Conservation (phyloP, 2,888 invertebrate species). For the Leptinotarsa juncta region DNA sequence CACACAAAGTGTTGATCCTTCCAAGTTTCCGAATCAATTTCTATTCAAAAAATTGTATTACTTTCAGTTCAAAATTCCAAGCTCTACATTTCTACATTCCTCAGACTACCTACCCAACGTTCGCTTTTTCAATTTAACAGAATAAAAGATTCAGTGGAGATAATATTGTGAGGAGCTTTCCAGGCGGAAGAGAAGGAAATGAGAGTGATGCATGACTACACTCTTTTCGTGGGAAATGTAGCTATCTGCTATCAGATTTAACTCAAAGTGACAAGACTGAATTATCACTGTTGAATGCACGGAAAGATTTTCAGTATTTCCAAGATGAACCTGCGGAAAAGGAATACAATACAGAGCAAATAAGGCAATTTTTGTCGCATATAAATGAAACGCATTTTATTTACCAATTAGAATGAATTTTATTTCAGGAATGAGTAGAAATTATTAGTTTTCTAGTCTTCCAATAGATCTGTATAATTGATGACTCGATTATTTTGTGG, state of each 20-base stretch:
- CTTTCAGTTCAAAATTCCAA: not conserved
- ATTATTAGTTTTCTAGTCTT: no score
- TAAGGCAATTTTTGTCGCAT: not conserved
- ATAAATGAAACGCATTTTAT: no score
- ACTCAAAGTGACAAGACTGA: conserved; percentile 19
- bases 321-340: not conserved
- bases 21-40: no score
- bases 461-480: no score
- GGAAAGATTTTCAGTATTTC: not conserved
- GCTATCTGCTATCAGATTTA: conserved; percentile 18
- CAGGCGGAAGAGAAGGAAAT: conserved; percentile 20
- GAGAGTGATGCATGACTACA: conserved; percentile 20
- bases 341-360: not conserved
- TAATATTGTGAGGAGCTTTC: conserved; percentile 16
- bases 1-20: no score
- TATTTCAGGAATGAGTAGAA: no score
- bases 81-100: not conserved
- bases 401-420: no score
- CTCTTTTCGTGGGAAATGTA: conserved; percentile 17
- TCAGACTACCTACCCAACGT: conserved; percentile 8
- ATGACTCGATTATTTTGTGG: no score
- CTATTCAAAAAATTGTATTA: not conserved
- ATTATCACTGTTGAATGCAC: conserved; percentile 10
- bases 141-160: conserved; percentile 16
- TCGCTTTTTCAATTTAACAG: conserved; percentile 20